Base-by-base conservation (phyloP, 2,888 invertebrate genomes). In the Drosophila nr. medialis region DNA sequence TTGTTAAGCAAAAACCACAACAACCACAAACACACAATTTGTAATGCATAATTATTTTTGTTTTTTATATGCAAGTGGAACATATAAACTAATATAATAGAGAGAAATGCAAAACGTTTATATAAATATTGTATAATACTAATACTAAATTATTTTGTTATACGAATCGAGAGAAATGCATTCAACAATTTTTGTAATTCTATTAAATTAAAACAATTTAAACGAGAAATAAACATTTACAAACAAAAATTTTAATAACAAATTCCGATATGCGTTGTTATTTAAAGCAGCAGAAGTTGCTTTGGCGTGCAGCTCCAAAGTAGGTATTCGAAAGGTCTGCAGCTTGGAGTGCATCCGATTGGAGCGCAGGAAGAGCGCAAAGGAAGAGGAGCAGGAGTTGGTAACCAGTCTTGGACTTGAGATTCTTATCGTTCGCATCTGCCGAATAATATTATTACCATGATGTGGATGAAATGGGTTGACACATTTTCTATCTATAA, bases 71-170 rank as follows among this genome's bases (percentile, higher is more conserved):
- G 88, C 86, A 81, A 81, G 78, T 83, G 77, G 69, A 81, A 70
- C 61, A 60, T 45, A 36, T 65, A 61, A 74, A 82, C 64, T 66
- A 80, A 76, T 75, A 78, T 80, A 75, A 76, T 76, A 67, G 61
- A 64, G 45, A 56, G 54, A 58, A 67, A 83, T 79, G 76, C 75
- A 75, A 77, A 77, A 83, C 86, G 81, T 86, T 91, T 91, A 86
- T 90, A 90, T 90, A 91, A 88, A 91, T 88, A 91, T 84, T 92
- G 91, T 91, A 91, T 84, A 90, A 90, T 90, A 92, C 90, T 92
- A 92, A 92, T 92, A 91, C 88, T 92, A 91, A 91, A 90, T 92
- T 92, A 91, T 91, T 92, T 91, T 91, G 91, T 91, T 91, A 86
- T 85, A 89, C 83, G 78, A 84, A 89, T 79, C 82, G 78, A 79